These are phyloP conservation scores for Melanogrammus aeglefinus DNA, from an alignment of 2,797 vertebrate species.

Conservation along the genomic window DNA sequence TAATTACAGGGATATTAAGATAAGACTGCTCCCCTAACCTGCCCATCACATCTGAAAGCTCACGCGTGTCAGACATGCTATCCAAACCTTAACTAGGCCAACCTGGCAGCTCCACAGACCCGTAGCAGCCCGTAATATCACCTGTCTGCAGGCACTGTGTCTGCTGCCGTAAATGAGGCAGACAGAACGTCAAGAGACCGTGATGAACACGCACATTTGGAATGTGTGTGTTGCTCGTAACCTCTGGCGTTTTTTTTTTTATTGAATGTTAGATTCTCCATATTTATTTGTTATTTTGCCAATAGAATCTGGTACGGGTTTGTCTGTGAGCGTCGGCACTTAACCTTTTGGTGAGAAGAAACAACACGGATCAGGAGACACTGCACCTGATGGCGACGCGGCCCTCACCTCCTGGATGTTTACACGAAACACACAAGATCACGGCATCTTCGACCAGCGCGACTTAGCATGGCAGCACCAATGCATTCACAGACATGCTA, in stretches of 20 bases:
- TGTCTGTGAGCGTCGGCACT: too few relatives aligned
- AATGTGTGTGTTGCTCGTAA: conserved; percentile 4
- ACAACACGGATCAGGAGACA: not conserved
- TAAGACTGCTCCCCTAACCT: conserved; percentile 14
- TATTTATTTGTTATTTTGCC: not conserved
- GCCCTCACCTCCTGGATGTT: conserved; percentile 27
- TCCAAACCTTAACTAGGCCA: conserved; percentile 52
- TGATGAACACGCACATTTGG: not conserved
- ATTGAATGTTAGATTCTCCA: conserved; percentile 1
- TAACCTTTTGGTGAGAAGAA: too few relatives aligned
- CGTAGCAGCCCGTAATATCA: conserved; percentile 44
- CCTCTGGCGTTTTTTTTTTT: conserved; percentile 1
- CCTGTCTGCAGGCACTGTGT: conserved; percentile 44
- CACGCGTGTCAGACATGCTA: conserved; percentile 26
- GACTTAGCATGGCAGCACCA: conserved; percentile 34
- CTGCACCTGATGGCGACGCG: conserved; percentile 8
- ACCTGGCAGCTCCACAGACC: conserved; percentile 30
- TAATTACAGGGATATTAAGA: conserved; percentile 17
- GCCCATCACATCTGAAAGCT: conserved; percentile 10
- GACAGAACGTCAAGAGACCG: conserved; percentile 27
- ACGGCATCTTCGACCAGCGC: conserved; percentile 21
- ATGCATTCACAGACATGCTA: conserved; percentile 23
- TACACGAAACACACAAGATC: conserved; percentile 40
- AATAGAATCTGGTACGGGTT: too few relatives aligned
- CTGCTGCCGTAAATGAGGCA: conserved; percentile 40